Base-by-base conservation (phyloP, 2,113 vertebrate species). In the Sialia sialis region DNA sequence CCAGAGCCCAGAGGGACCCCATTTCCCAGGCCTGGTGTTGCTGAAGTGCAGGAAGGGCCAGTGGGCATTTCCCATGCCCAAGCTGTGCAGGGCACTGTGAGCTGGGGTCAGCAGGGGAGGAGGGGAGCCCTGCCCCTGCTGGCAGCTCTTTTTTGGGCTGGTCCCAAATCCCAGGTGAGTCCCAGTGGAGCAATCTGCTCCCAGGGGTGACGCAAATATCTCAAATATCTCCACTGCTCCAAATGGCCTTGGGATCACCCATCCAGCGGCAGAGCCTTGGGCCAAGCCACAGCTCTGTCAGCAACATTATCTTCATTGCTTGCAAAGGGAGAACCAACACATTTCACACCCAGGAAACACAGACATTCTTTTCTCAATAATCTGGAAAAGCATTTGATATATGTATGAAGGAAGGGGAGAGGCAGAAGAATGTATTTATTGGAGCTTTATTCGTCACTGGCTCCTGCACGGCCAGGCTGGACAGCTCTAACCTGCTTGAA, bases 251-350 rank as follows among this genome's bases (percentile, higher is more conserved):
- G 52, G 89, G 41, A 39, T 93, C 60, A 51, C 49, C 41, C 43
- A 32, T 62, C 36, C 59, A 10, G 32, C 1, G 0, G 39, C 85
- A 72, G 29, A 92, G 68, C 44, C 62, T 27, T 3, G 6, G 54
- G 72, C 67, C 16, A 48, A 93, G 52, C 48, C 1, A 0, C 41
- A 74, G 39, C 0, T 0, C 80, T 74, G 64, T 56, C 68, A 84
- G 72, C 55, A 89, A 18, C 44, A 54, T 90, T 72, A 87, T 85
- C 92, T 79, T 55, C 22, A 48, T 26, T 74, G 91, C 79, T 94
- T 73, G 76, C 63, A 38, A 73, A 88, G n/a, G 94, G 72, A 95
- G 38, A 88, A 89, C 38, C n/a, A 43, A 73, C 6, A 63, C 11
- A 20, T 90, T 63, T 67, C 83, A 89, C 73, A 55, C 48, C 83